Evolutionary conservation across 1,140 invertebrate genomes (phyloP), one percentile per base, ranked within the genome.

Genomic region (Brachionus manjavacas): DNA sequence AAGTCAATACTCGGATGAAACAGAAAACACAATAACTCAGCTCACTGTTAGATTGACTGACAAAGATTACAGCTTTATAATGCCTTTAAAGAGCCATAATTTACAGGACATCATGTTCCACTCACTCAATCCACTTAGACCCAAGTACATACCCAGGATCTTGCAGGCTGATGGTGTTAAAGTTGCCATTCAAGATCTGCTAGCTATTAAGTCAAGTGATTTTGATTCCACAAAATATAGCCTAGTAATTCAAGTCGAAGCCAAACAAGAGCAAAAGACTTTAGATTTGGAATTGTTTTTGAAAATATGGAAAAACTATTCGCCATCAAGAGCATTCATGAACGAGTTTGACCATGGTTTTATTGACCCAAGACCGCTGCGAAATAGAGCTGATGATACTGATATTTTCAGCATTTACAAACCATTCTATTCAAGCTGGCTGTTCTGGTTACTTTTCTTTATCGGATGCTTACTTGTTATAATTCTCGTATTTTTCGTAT

Each of bases 361-460:
- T 49, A 76, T 76, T 25, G 41, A 76, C 14, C 72, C 41, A 49
- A 46, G 70, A 20, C 70, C 70, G 23, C 11, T 76, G 16, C 72
- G 25, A 46, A 43, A 16, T 35, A 76, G 66, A 76, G 9, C 20
- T 76, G 72, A 76, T 25, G 20, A 49, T 12, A 49, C 39, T 4
- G 72, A 76, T 31, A 25, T 76, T 4, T 76, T 76, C 23, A 49
- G 43, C n/a, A 49, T 76, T 8, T 76, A 76, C n/a, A 46, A 46
- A 49, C 72, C 72, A 49, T 76, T 76, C 20, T 81, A 81, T 43
- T 64, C 79, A 11, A 81, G 64, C 20, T 81, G 79, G 79, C 23
- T 81, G 8, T 60, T 81, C 52, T 81, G 79, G 79, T 35, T 81
- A 4, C 41, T 81, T n/a, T 60, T 68, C 20, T n/a, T 81, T 11